A percentile compares a stretch with the other conserved stretches of the same genome.
Conservation (phyloP, 2,797 vertebrate genomes). For the Xiphorhynchus erythropygius region DNA sequence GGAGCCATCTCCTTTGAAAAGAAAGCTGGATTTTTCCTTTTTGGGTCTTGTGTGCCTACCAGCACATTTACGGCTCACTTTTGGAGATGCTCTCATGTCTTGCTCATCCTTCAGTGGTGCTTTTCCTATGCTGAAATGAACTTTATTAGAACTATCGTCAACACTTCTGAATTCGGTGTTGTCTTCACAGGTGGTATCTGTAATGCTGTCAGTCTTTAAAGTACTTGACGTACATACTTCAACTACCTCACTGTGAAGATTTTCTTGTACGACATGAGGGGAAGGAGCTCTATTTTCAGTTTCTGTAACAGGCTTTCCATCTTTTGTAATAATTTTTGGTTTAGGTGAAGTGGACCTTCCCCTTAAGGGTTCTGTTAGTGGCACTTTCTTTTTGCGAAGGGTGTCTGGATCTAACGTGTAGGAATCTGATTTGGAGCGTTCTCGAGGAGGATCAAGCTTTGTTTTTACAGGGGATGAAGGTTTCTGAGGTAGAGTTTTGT, state of each 20-base stretch:
- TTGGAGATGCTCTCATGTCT: slow-evolving; percentile 94
- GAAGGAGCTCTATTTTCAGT: slow-evolving; percentile 91
- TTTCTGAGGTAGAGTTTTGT: slow-evolving; percentile 91
- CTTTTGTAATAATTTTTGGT: slow-evolving; percentile 89
- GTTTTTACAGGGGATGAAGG: slow-evolving; percentile 87
- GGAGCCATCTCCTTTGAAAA: slow-evolving; percentile 90
- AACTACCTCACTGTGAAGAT: slow-evolving; percentile 96
- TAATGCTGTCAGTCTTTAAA: slow-evolving; percentile 86
- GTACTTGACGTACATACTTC: slow-evolving; percentile 95
- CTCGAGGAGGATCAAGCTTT: slow-evolving; percentile 92
- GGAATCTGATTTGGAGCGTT: slow-evolving; percentile 97
- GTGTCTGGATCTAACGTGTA: slow-evolving; percentile 97
- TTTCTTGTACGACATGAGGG: slow-evolving; percentile 96
- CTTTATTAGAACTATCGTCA: slow-evolving; percentile 90
- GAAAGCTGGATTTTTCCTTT: slow-evolving; percentile 93
- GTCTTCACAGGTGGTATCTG: slow-evolving; percentile 88
- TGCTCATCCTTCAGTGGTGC: slow-evolving; percentile 93
- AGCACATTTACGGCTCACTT: slow-evolving; percentile 93
- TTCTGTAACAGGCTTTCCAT: slow-evolving; percentile 80
- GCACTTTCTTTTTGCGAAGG: slow-evolving; percentile 94
- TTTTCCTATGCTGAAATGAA: slow-evolving; percentile 99
- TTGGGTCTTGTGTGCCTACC: slow-evolving; percentile 91
- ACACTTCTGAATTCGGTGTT: slow-evolving; percentile 80
- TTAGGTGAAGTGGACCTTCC: slow-evolving; percentile 96
- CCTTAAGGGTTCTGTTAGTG: slow-evolving; percentile 91